Conservation (phyloP, 2,797 vertebrate species). For the Telmatherina bonti region DNA sequence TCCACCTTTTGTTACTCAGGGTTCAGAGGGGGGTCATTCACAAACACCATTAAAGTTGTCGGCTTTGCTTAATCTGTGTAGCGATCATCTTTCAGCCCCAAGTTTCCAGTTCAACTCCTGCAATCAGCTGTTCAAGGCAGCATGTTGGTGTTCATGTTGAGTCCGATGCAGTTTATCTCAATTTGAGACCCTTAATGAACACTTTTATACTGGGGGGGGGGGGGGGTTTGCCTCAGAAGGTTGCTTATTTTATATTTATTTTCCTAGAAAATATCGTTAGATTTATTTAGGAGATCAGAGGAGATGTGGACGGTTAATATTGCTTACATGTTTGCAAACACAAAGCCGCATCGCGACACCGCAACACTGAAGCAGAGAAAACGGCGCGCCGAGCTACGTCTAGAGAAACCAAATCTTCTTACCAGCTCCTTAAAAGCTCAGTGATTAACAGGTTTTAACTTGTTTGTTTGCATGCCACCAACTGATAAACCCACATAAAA, state of each 20-base stretch:
- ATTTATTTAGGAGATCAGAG: background rate
- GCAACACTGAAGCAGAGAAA: slow-evolving; percentile 1
- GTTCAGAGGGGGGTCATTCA: no score
- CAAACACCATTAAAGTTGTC: background rate
- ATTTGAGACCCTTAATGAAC: background rate
- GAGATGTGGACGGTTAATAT: background rate
- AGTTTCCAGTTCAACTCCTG: background rate
- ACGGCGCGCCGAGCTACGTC: background rate
- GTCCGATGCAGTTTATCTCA: background rate
- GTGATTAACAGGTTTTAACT: slow-evolving; percentile 39
- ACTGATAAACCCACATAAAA: slow-evolving; percentile 40
- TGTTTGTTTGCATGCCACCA: slow-evolving; percentile 27
- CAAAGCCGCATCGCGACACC: background rate
- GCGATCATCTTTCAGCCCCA: background rate
- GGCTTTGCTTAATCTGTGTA: background rate
- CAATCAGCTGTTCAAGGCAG: no score
- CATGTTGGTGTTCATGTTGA: background rate
- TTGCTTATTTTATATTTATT: background rate
- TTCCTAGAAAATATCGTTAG: background rate
- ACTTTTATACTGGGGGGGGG: background rate
- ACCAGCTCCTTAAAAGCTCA: slow-evolving; percentile 22
- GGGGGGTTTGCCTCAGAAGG: no score
- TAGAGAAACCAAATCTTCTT: slow-evolving; percentile 29
- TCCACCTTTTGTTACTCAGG: no score
- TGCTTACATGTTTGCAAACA: slow-evolving; percentile 1